Evolutionary conservation across 1,140 invertebrate genomes (phyloP).

Genomic region (Ostrea denselamellosa): DNA sequence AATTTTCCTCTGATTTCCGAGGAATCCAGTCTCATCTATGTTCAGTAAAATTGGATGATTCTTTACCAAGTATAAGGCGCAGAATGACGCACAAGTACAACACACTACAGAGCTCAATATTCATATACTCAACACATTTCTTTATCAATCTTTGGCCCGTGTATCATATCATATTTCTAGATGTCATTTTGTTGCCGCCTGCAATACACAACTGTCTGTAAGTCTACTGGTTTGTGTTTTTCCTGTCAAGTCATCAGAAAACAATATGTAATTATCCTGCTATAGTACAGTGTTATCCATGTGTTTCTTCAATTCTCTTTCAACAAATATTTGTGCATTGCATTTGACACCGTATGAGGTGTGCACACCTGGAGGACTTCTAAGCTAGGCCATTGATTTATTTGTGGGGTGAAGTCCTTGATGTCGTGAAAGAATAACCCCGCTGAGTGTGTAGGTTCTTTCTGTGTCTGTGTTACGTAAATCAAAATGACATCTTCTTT

Average conservation of each 20-base stretch:
- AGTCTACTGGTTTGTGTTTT: background rate
- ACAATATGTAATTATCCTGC: background rate
- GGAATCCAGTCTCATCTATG: too few species aligned
- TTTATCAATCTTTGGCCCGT: background rate
- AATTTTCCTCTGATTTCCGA: too few species aligned
- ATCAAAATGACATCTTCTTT: constrained; percentile 37
- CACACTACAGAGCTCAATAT: background rate
- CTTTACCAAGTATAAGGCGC: background rate
- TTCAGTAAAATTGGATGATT: background rate
- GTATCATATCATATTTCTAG: background rate
- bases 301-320: constrained; percentile 9
- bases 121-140: background rate
- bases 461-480: constrained; percentile 37
- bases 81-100: background rate
- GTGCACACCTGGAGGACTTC: constrained; percentile 26
- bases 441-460: background rate
- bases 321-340: constrained; percentile 19
- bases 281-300: background rate
- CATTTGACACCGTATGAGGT: constrained; percentile 17
- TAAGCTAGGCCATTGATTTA: constrained; percentile 32
- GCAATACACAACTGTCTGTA: background rate
- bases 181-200: background rate
- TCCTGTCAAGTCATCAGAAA: background rate
- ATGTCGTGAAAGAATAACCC: constrained; percentile 32
- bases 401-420: constrained; percentile 34